phyloP scores from a whole-genome alignment of 2,113 vertebrate genomes.

The Columba janthina region DNA sequence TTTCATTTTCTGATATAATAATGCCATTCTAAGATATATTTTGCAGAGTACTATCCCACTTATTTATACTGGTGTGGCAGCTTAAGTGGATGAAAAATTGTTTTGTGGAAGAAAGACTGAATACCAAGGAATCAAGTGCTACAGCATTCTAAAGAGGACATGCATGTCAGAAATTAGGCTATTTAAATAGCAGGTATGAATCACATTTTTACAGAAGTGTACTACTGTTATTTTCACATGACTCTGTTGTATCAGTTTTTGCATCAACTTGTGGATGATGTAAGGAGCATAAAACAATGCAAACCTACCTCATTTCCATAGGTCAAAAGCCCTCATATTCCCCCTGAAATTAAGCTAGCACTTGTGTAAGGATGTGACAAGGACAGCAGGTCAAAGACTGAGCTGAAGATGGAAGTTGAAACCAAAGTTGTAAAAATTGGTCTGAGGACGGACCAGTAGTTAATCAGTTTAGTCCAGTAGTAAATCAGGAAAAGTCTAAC shows the following conservation, averaged over 20 bases:
- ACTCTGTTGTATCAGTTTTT: not conserved
- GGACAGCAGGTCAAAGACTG: not conserved
- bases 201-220: not conserved
- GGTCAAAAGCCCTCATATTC: not conserved
- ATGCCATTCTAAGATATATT: not conserved
- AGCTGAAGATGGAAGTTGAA: not conserved
- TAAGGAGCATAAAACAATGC: not conserved
- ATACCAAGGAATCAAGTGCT: not conserved
- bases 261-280: not conserved
- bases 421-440: slow-evolving; percentile 42
- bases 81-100: not conserved
- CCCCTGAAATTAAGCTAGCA: not conserved
- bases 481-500: slow-evolving; percentile 33
- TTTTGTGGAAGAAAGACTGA: not conserved
- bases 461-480: slow-evolving; percentile 27
- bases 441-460: not conserved
- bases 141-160: not conserved
- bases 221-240: not conserved
- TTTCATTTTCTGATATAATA: not conserved
- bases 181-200: not conserved
- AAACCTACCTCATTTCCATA: not conserved
- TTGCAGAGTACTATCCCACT: not conserved
- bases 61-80: not conserved
- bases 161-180: not conserved
- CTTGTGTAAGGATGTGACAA: not conserved